Percentiles rank a stretch among this genome's conserved stretches.
phyloP scores from a whole-genome alignment of 2,888 invertebrate genomes.

The Rhodophaea formosa region DNA sequence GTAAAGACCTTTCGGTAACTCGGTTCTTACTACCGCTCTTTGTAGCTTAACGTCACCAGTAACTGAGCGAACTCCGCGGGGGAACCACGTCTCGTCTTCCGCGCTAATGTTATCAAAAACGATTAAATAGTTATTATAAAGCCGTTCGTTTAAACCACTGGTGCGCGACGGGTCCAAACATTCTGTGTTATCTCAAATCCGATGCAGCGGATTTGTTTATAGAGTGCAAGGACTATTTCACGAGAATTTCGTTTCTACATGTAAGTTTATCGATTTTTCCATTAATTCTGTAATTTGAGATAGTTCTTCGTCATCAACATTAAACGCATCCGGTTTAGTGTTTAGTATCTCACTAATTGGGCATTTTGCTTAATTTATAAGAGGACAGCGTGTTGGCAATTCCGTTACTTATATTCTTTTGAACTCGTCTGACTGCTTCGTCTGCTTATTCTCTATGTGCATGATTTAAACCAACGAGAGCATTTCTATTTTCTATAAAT shows the following conservation, averaged over 20 bases:
- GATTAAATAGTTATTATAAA: conserved; percentile 44
- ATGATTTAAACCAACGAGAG: conserved; percentile 20
- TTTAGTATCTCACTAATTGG: conserved; percentile 16
- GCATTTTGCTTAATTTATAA: conserved; percentile 35
- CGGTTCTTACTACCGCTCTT: conserved; percentile 44
- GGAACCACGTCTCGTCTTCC: conserved; percentile 37
- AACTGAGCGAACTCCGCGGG: conserved; percentile 40
- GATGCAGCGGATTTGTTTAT: conserved; percentile 21
- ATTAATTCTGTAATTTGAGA: conserved; percentile 28
- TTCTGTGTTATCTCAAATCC: conserved; percentile 39
- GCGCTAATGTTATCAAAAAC: conserved; percentile 35
- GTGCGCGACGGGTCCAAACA: conserved; percentile 41
- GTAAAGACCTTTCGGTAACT: conserved; percentile 38
- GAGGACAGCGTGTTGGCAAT: conserved; percentile 56
- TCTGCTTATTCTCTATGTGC: conserved; percentile 35
- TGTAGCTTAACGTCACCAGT: conserved; percentile 61
- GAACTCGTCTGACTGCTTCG: conserved; percentile 58
- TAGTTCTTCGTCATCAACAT: not conserved
- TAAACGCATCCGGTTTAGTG: not conserved
- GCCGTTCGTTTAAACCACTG: conserved; percentile 34
- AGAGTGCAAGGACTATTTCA: conserved; percentile 38
- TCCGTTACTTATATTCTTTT: conserved; percentile 69
- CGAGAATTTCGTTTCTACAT: conserved; percentile 46
- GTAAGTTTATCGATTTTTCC: conserved; percentile 55
- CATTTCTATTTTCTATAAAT: conserved; percentile 33